Evolutionary conservation across 2,888 invertebrate species (phyloP).

Genomic region (Bruchidius siliquastri): DNA sequence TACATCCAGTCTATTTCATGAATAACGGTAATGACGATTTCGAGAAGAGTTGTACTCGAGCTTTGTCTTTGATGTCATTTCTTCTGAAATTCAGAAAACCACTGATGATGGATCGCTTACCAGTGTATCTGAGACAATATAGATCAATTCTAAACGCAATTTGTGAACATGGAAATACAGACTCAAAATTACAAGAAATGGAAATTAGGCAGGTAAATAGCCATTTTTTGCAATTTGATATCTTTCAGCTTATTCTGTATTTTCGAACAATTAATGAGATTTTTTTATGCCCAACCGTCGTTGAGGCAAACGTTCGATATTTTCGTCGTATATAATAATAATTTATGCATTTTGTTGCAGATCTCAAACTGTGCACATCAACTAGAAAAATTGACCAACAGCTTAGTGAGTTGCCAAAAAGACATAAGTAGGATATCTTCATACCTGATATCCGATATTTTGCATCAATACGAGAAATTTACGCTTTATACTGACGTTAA

Average conservation of each 20-base stretch:
- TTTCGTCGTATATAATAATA: no score
- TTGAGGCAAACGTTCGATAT: no score
- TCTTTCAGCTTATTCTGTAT: no score
- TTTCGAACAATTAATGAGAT: no score
- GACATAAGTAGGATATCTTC: slow-evolving; percentile 46
- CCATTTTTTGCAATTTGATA: no score
- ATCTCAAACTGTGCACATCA: slow-evolving; percentile 42
- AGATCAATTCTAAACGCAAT: slow-evolving; percentile 34
- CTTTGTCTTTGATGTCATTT: slow-evolving; percentile 34
- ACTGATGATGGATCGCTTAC: slow-evolving; percentile 40
- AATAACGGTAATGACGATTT: slow-evolving; percentile 26
- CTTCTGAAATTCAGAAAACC: slow-evolving; percentile 38
- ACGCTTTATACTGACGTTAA: slow-evolving; percentile 48
- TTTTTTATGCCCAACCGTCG: no score
- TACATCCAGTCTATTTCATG: slow-evolving; percentile 29
- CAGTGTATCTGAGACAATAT: slow-evolving; percentile 41
- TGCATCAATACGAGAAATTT: slow-evolving; percentile 46
- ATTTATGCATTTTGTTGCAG: slow-evolving; percentile 19
- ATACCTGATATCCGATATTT: slow-evolving; percentile 49
- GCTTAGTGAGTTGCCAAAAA: slow-evolving; percentile 38
- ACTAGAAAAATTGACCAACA: slow-evolving; percentile 43
- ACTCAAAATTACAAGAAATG: background rate
- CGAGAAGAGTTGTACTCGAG: slow-evolving; percentile 24
- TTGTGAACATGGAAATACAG: slow-evolving; percentile 19
- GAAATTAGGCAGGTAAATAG: background rate